A percentile compares a stretch with the other conserved stretches of the same genome.
Evolutionary conservation across 2,113 vertebrate species (phyloP).

Genomic region (Centropus bengalensis): DNA sequence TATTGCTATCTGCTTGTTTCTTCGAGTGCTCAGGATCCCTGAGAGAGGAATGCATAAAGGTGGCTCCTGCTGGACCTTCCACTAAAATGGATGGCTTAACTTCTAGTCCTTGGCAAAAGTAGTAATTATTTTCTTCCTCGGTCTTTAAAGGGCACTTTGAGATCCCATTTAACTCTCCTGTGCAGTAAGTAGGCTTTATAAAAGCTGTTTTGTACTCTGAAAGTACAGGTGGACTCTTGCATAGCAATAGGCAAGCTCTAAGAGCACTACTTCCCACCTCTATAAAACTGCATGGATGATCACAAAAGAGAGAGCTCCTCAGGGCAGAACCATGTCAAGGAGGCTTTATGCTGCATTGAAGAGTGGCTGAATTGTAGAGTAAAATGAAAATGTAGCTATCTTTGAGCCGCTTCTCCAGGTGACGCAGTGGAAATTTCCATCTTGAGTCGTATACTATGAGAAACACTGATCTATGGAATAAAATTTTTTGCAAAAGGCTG

Average conservation of each 20-base stretch:
- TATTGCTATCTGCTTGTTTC: background rate
- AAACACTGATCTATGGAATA: background rate
- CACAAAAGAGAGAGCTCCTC: background rate
- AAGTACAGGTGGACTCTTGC: background rate
- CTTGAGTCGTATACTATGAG: background rate
- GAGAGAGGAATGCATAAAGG: background rate
- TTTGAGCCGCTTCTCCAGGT: background rate
- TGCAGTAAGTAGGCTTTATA: background rate
- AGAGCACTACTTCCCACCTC: background rate
- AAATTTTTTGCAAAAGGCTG: conserved; percentile 4
- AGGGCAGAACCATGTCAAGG: background rate
- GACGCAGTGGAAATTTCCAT: background rate
- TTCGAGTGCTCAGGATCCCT: background rate
- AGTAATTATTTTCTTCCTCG: background rate
- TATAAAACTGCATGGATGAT: background rate
- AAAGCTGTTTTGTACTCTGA: background rate
- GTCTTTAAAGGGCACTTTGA: background rate
- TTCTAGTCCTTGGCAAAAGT: background rate
- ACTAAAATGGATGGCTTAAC: background rate
- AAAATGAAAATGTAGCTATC: background rate
- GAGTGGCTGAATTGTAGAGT: background rate
- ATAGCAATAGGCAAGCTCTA: background rate
- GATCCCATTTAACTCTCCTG: background rate
- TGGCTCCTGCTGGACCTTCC: background rate
- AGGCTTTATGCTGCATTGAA: background rate